These are phyloP conservation scores for Muraenolepis orangiensis DNA, from an alignment of 2,797 vertebrate species.

Conservation along the genomic window DNA sequence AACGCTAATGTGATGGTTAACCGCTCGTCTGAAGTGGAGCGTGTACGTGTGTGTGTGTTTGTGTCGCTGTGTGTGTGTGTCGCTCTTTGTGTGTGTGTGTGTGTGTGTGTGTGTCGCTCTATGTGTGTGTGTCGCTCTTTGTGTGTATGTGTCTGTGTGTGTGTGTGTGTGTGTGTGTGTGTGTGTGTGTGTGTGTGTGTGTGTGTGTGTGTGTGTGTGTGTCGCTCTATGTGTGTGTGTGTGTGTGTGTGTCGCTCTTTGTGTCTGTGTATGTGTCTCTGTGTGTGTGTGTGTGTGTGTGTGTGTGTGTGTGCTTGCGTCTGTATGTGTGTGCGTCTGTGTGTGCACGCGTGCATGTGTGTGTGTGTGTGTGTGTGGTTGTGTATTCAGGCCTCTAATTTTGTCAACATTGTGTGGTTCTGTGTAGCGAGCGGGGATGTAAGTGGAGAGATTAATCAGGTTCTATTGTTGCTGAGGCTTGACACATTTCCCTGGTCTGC, in stretches of 20 bases:
- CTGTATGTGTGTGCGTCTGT: too few relatives aligned
- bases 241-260: not conserved
- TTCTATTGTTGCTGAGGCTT: too few relatives aligned
- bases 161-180: too few relatives aligned
- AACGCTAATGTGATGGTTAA: not conserved
- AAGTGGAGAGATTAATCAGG: not conserved
- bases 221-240: not conserved
- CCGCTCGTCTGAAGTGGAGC: not conserved
- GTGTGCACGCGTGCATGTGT: too few relatives aligned
- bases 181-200: conserved; percentile 3
- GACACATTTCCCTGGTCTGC: too few relatives aligned
- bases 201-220: conserved; percentile 8
- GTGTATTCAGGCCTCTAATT: too few relatives aligned
- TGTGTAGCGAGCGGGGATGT: not conserved
- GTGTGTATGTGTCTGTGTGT: too few relatives aligned
- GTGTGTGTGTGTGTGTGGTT: too few relatives aligned
- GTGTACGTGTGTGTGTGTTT: not conserved
- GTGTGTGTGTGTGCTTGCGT: too few relatives aligned
- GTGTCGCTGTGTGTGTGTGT: conserved; percentile 4
- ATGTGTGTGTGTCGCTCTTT: not conserved
- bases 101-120: not conserved
- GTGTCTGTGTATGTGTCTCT: not conserved
- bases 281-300: too few relatives aligned
- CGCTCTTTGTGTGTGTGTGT: not conserved
- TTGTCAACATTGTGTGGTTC: too few relatives aligned